A percentile compares a stretch with the other conserved stretches of the same genome.
phyloP scores from a whole-genome alignment of 2,113 vertebrate species.

The Eulemur rufifrons region DNA sequence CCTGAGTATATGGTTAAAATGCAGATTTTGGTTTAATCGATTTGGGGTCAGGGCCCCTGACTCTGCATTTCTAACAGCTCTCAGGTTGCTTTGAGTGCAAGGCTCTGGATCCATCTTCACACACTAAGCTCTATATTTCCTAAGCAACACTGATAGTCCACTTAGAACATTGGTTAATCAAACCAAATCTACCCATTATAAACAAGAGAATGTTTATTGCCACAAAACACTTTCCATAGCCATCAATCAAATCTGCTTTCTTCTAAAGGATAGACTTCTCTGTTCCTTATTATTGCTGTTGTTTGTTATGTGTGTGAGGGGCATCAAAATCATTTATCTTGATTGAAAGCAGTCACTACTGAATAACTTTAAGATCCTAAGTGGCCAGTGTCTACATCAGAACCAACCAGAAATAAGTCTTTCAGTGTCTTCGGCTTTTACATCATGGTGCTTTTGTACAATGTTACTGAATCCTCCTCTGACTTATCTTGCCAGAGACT shows the following conservation, averaged over 20 bases:
- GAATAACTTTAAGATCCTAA: not conserved
- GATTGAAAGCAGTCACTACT: not conserved
- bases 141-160: not conserved
- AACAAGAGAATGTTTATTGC: not conserved
- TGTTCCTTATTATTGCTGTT: not conserved
- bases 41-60: not conserved
- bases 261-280: not conserved
- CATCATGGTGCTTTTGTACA: not conserved
- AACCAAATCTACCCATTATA: not conserved
- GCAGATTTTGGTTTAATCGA: not conserved
- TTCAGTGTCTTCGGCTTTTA: not conserved
- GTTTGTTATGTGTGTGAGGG: not conserved
- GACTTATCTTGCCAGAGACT: conserved; percentile 12
- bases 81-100: not conserved
- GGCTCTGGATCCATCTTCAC: not conserved
- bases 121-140: not conserved
- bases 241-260: not conserved
- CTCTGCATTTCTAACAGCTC: not conserved
- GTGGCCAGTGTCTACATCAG: not conserved
- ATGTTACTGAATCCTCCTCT: not conserved
- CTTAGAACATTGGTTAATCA: conserved; percentile 27
- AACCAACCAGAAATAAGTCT: not conserved
- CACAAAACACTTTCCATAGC: conserved; percentile 12
- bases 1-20: not conserved
- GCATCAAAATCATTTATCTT: not conserved